Evolutionary conservation across 2,888 invertebrate genomes (phyloP).

Genomic region (Drosophila neutralis): DNA sequence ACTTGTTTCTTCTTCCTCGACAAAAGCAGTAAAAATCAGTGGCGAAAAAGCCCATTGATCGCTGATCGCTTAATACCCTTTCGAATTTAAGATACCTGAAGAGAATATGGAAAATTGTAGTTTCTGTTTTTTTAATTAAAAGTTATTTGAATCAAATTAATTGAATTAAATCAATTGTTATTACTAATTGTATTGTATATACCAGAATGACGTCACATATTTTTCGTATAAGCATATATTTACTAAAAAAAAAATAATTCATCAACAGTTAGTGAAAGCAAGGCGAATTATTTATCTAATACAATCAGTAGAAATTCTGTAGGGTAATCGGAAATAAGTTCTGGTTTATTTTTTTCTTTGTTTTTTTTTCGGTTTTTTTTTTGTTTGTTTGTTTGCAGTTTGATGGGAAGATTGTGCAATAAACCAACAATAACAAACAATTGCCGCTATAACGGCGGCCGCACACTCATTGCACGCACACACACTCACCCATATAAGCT

Average conservation of each 20-base stretch:
- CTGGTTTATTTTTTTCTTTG: conserved; percentile 36
- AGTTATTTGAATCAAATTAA: not conserved
- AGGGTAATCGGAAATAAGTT: conserved; percentile 11
- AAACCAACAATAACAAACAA: conserved; percentile 72
- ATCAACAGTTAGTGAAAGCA: not conserved
- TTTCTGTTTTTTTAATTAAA: not conserved
- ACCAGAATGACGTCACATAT: not conserved
- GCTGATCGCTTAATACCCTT: conserved; percentile 28
- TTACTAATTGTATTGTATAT: not conserved
- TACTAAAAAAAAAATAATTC: not conserved
- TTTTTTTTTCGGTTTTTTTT: not conserved
- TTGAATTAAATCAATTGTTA: not conserved
- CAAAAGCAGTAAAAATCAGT: conserved; percentile 3
- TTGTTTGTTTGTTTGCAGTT: conserved; percentile 31
- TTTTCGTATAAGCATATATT: not conserved
- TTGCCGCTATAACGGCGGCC: conserved; percentile 50
- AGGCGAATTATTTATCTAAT: not conserved
- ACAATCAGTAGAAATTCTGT: not conserved
- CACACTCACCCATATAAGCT: conserved; percentile 3
- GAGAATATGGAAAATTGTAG: not conserved
- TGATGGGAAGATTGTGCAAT: conserved; percentile 72
- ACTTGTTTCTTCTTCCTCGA: conserved; percentile 37
- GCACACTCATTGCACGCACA: conserved; percentile 47
- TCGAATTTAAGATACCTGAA: not conserved
- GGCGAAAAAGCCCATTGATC: not conserved